Base-by-base conservation (phyloP, 2,113 vertebrate species). In the Dolichotis patagonum region DNA sequence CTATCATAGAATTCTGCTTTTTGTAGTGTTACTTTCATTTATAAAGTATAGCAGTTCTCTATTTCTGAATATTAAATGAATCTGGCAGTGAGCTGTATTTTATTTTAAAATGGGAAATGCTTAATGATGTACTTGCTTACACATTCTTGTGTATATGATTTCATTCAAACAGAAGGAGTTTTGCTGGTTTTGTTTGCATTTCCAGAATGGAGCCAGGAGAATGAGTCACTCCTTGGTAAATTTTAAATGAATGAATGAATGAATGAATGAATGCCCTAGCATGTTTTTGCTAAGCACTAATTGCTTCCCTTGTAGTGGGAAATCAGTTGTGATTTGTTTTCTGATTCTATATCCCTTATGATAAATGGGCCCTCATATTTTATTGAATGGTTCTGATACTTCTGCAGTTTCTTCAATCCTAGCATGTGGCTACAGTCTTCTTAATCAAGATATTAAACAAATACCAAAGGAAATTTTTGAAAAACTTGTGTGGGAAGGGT, bases 371-470 rank as follows among this genome's bases (percentile, higher is more conserved):
- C 38, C 12, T 82, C 10, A 41, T 52, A 19, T 85, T 28, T 91
- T 22, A 35, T 28, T 17, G 30, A 83, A 86, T 43, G 4, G 82
- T 84, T 77, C 30, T 69, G 32, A 73, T 89, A 22, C 14, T 83
- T 92, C 84, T 90, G 46, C 16, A 43, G 7, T 71, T 26, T 96
- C 43, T 95, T 89, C n/a, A 30, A 1, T 87, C 56, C 81, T 14
- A 38, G 19, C 52, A 26, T 84, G 9, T 78, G 75, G n/a, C 14
- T 52, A 88, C n/a, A 43, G 62, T 95, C 93, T 91, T 4, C 94
- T 91, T 4, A 35, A 90, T 67, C 24, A 69, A 86, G 43, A 69
- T 80, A 87, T 65, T 93, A 63, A 92, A 60, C 56, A 94, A 95
- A 85, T 82, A n/a, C 7, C 67, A 87, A 92, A 89, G 38, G 78